Base-by-base conservation (phyloP, 2,888 invertebrate species). In the Cetonia aurata region DNA sequence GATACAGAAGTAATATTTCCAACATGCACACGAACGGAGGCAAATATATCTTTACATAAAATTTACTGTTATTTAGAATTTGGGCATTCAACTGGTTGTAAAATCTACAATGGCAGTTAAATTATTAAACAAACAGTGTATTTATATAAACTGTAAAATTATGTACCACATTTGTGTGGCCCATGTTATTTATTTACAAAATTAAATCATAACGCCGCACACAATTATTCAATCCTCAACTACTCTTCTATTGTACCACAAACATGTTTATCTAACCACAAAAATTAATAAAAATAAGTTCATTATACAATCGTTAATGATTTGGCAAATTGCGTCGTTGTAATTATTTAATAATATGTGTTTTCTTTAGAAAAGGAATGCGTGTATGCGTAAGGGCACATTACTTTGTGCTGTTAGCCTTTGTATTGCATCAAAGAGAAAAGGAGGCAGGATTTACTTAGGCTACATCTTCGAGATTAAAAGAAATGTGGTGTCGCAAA, bases 81-180 rank as follows among this genome's bases (percentile, higher is more conserved):
- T 3, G 33, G 33, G 25, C n/a, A 46, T 60, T n/a, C 44, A 60
- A 60, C 46, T 46, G 25, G 4, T 25, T 25, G n/a, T 25, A 4
- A 50, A 17, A 41, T 50, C 37, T 6, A 17, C 50, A 31, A 19
- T 15, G 15, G 31, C 62, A 37, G 17, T 65, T 50, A 37, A 48
- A 65, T 48, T 50, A 65, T 65, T 60, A 62, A 62, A 62, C 41
- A 62, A 19, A 37, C n/a, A 37, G 12, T 17, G 17, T 50, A 50
- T 65, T 65, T 65, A 50, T 41, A 41, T 17, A 31, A 62, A 48
- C 37, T 65, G 50, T 33, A 15, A 33, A 50, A 65, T 65, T 65
- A 50, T 62, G 25, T 48, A 60, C 37, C 17, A 37, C 62, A 62
- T 65, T 65, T 65, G 31, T 17, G 41, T 46, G 15, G 15, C 17